These are phyloP conservation scores for Sycophila texana DNA, from an alignment of 2,888 invertebrate genomes.

Conservation along the genomic window DNA sequence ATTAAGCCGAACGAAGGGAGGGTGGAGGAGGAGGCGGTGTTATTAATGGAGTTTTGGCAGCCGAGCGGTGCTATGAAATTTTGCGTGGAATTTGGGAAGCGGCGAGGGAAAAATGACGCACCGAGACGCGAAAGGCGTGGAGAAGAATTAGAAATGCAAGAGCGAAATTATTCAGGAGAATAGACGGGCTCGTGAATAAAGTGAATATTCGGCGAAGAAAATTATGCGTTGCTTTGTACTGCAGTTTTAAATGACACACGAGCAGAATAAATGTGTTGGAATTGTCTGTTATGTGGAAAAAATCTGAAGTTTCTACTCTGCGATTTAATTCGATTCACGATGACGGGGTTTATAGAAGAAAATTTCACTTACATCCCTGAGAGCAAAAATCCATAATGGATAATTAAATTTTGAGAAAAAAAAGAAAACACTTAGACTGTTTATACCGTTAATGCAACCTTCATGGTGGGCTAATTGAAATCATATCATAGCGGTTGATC, in stretches of 20 bases:
- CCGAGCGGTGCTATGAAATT: conserved; percentile 19
- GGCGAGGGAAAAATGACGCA: background rate
- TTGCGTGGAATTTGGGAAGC: background rate
- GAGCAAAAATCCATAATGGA: no score
- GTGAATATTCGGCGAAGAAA: no score
- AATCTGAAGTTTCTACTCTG: no score
- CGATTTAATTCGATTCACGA: no score
- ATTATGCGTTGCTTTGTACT: no score
- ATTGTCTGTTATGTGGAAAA: no score
- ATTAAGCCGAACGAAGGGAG: conserved; percentile 56
- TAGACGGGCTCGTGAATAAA: background rate
- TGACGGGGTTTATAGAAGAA: background rate
- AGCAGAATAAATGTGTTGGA: background rate
- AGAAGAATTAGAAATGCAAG: conserved; percentile 5
- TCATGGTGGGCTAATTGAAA: conserved; percentile 5
- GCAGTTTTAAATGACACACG: no score
- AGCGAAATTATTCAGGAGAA: conserved; percentile 10
- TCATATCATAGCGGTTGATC: background rate
- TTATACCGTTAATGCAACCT: background rate
- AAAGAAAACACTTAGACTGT: background rate
- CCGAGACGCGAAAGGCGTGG: conserved; percentile 10
- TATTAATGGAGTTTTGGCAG: conserved; percentile 50
- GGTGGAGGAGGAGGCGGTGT: conserved; percentile 23
- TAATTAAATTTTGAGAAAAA: no score
- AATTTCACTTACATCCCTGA: no score